phyloP scores from a whole-genome alignment of 2,113 vertebrate species.

The Daboia siamensis region DNA sequence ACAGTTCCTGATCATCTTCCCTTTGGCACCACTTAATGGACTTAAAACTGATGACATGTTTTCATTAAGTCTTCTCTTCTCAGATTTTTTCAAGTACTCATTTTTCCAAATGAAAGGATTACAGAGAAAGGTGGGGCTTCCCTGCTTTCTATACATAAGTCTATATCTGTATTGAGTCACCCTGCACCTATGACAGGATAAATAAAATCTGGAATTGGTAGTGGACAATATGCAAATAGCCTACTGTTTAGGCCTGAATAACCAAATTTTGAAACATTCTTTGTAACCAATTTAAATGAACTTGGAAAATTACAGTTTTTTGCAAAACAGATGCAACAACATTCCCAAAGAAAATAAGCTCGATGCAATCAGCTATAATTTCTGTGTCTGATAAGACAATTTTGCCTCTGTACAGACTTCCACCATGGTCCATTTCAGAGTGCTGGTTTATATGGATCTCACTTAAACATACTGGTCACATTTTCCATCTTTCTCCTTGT shows the following conservation, averaged over 20 bases:
- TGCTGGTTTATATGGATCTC: neutral
- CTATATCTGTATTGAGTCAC: neutral
- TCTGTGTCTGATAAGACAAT: neutral
- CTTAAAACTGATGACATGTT: too few species aligned
- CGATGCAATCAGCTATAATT: neutral
- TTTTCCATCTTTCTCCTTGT: neutral
- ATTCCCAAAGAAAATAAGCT: neutral
- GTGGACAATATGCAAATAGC: neutral
- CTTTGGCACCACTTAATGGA: neutral
- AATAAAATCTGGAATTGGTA: neutral
- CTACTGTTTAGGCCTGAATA: neutral
- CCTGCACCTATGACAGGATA: neutral
- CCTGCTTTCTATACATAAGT: neutral
- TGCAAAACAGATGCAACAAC: neutral
- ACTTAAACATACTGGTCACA: neutral
- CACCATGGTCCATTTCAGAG: neutral
- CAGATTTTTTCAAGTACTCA: neutral
- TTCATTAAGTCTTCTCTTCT: neutral
- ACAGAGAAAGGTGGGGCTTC: neutral
- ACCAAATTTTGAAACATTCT: neutral
- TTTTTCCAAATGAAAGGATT: neutral
- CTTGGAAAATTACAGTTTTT: neutral
- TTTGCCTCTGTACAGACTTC: neutral
- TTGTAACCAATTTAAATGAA: neutral
- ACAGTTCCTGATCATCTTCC: neutral